phyloP scores from a whole-genome alignment of 2,888 invertebrate genomes.

The Sympetrum striolatum region DNA sequence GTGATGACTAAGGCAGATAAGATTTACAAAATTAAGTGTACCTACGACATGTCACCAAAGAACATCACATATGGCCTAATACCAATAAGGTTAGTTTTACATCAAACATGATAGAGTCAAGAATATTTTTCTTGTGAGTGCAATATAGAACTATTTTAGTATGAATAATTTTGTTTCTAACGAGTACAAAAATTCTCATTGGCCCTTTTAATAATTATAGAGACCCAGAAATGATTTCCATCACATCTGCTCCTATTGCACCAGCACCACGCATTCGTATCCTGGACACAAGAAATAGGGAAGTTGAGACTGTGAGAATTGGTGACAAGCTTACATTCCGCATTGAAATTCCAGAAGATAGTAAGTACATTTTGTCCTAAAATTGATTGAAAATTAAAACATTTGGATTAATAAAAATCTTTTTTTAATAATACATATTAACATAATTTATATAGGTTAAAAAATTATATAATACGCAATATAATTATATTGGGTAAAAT shows the following conservation, averaged over 20 bases:
- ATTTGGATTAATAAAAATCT: too few species aligned
- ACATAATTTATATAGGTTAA: too few species aligned
- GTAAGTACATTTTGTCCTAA: slow-evolving; percentile 66
- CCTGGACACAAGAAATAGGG: slow-evolving; percentile 82
- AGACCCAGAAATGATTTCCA: slow-evolving; percentile 95
- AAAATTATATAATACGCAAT: too few species aligned
- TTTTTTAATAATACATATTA: too few species aligned
- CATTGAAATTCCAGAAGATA: slow-evolving; percentile 95
- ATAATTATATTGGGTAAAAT: too few species aligned
- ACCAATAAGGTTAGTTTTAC: slow-evolving; percentile 77
- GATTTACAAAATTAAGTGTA: slow-evolving; percentile 95
- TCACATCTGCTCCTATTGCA: slow-evolving; percentile 93
- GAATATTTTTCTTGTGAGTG: not conserved
- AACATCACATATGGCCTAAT: slow-evolving; percentile 98
- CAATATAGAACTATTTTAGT: too few species aligned
- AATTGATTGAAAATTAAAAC: not conserved
- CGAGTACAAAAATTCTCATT: not conserved
- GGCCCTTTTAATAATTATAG: slow-evolving; percentile 59
- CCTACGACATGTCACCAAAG: slow-evolving; percentile 95
- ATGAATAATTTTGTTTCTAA: too few species aligned
- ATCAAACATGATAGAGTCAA: not conserved
- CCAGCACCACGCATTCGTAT: slow-evolving; percentile 93
- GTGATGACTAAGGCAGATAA: slow-evolving; percentile 97
- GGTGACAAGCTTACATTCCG: slow-evolving; percentile 94
- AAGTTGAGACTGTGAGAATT: slow-evolving; percentile 93